These are phyloP conservation scores for Steinernema khuongi DNA, from an alignment of 1,140 invertebrate species.

Conservation along the genomic window DNA sequence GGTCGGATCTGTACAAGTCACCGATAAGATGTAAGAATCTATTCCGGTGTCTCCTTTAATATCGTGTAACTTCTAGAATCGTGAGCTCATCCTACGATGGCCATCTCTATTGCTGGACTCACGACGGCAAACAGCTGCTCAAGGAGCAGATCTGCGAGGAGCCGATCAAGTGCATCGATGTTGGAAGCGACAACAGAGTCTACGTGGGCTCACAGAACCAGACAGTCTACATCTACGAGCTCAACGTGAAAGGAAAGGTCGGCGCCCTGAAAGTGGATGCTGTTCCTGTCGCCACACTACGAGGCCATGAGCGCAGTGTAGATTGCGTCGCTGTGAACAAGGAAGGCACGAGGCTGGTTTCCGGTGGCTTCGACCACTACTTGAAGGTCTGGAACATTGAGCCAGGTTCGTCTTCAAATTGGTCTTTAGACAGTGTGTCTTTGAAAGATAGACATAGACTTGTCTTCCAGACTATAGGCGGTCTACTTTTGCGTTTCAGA, in stretches of 20 bases:
- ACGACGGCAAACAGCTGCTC: constrained; percentile 26
- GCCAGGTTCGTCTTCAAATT: constrained; percentile 29
- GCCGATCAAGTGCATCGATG: not conserved
- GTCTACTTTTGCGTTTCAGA: constrained; percentile 15
- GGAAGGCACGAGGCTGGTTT: constrained; percentile 44
- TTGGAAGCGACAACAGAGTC: not conserved
- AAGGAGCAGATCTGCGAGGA: not conserved
- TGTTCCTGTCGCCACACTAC: constrained; percentile 24
- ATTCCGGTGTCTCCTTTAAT: constrained; percentile 6
- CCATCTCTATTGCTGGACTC: constrained; percentile 40
- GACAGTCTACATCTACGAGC: not conserved
- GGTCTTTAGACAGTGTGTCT: constrained; percentile 27
- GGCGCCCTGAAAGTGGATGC: not conserved
- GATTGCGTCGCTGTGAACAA: constrained; percentile 47
- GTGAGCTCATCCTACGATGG: constrained; percentile 49
- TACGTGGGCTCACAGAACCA: constrained; percentile 1
- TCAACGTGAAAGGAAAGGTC: not conserved
- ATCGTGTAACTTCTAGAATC: constrained; percentile 44
- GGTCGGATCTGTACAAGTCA: constrained; percentile 40
- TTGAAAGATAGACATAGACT: constrained; percentile 37
- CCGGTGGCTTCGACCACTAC: constrained; percentile 51
- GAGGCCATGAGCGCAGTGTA: constrained; percentile 51
- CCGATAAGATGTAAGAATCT: constrained; percentile 38
- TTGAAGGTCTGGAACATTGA: constrained; percentile 56
- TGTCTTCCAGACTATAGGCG: no score